Evolutionary conservation across 1,140 invertebrate genomes (phyloP).

Genomic region (Cecropterus lyciades): DNA sequence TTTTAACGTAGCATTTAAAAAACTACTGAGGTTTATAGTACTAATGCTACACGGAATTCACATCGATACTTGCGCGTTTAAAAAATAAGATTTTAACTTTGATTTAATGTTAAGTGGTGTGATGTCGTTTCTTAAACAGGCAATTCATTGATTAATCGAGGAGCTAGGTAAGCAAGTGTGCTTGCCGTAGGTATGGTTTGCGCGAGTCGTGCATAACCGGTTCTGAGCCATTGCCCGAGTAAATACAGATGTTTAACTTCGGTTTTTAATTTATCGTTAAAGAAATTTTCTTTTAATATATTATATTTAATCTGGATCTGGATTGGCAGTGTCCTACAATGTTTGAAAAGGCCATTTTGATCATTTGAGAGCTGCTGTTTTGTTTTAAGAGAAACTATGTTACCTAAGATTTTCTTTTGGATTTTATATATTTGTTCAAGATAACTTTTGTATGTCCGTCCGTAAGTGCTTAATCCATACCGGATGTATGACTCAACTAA

Average conservation of each 20-base stretch:
- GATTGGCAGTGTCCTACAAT: not conserved
- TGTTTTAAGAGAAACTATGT: not conserved
- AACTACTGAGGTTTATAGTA: no score
- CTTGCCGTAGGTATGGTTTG: conserved; percentile 9
- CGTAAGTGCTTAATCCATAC: conserved; percentile 30
- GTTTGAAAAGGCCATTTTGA: not conserved
- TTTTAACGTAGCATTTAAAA: no score
- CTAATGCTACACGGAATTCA: no score
- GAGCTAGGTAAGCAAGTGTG: conserved; percentile 10
- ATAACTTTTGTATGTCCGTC: not conserved
- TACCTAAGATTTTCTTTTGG: conserved; percentile 2
- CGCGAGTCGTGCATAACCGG: not conserved
- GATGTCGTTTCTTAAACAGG: not conserved
- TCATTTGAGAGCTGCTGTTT: not conserved
- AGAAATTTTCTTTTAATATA: conserved; percentile 11
- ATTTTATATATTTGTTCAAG: no score
- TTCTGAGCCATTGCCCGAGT: not conserved
- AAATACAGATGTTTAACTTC: no score
- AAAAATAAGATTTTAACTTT: no score
- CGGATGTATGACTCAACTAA: conserved; percentile 38
- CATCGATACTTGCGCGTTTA: no score
- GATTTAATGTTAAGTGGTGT: no score
- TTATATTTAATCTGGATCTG: not conserved
- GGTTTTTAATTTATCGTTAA: not conserved
- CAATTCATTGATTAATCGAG: no score